Conservation (phyloP, 2,113 vertebrate species). For the Hystrix brachyura region DNA sequence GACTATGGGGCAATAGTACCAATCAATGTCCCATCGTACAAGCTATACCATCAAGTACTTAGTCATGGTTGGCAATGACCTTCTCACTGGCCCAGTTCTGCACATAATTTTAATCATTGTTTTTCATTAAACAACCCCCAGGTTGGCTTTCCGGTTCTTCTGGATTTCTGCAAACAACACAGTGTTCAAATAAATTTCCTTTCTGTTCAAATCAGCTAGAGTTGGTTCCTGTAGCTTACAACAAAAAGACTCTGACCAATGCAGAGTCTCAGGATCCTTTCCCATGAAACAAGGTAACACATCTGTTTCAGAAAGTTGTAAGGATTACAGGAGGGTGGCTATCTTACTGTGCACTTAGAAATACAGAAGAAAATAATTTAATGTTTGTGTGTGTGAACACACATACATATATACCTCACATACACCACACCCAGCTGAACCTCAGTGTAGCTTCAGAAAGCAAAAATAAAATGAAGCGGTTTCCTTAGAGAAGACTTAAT, state of each 20-base stretch:
- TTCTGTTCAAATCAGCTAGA: conserved; percentile 29
- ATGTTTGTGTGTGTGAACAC: neutral
- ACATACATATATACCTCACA: neutral
- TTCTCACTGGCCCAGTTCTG: conserved; percentile 34
- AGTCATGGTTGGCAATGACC: neutral
- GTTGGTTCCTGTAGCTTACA: conserved; percentile 38
- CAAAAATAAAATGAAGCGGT: conserved; percentile 59
- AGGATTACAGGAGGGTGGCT: conserved; percentile 18
- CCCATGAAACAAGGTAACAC: conserved; percentile 22
- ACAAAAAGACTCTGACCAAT: conserved; percentile 35
- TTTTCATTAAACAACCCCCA: conserved; percentile 20
- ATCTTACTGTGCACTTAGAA: conserved; percentile 33
- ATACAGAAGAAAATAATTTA: conserved; percentile 30
- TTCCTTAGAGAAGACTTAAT: conserved; percentile 50
- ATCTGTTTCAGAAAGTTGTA: conserved; percentile 23
- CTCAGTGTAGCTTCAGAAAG: conserved; percentile 42
- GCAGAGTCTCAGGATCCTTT: conserved; percentile 1
- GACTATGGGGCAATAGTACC: neutral
- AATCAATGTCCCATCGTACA: neutral
- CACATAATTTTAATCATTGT: conserved; percentile 30
- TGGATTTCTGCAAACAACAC: conserved; percentile 47
- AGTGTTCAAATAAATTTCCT: neutral
- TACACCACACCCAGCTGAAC: conserved; percentile 18
- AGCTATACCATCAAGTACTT: conserved; percentile 43
- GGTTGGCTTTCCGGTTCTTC: neutral